Base-by-base conservation (phyloP, 2,888 invertebrate genomes). In the Tetrapedia diversipes region DNA sequence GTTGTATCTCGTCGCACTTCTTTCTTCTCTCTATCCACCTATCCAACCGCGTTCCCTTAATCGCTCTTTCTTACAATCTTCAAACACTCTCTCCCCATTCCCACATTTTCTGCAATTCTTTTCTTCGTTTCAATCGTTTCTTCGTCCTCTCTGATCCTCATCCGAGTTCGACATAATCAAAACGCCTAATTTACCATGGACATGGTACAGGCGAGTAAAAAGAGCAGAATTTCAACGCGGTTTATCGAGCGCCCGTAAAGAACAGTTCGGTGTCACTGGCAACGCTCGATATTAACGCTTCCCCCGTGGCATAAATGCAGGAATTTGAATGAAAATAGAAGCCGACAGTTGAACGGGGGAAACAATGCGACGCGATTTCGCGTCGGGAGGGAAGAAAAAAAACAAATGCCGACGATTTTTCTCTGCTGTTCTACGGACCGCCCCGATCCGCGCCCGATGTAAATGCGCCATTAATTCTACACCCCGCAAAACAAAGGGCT, bases 391-490 rank as follows among this genome's bases (percentile, higher is more conserved):
- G n/a, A n/a, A n/a, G n/a, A n/a, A n/a, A n/a, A n/a, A n/a, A n/a
- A n/a, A n/a, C n/a, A 60, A 56, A 69, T 47, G 57, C 45, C 64
- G 51, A 59, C 73, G 57, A 59, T 57, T 64, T 71, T 61, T 74
- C 51, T 47, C 51, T 47, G n/a, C 24, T 34, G 43, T 72, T 53
- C 37, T 45, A 53, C 70, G 59, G 37, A 70, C 43, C 71, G 57
- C 53, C 71, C 43, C 34, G 39, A 59, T 59, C 71, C 70, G 59
- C 70, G 43, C 22, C 43, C 43, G 37, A 72, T 70, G 56, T 69
- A 72, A 72, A 72, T 53, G 71, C 71, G 43, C 70, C 71, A 70
- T 70, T 72, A 70, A 70, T 72, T 70, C 70, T 45, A 29, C 69
- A 39, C 43, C 27, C 34, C 34, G 14, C 29, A 51, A 14, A 43